Conservation (phyloP, 37 sponge, comb jelly and placozoan species). For the Ianthella basta region DNA sequence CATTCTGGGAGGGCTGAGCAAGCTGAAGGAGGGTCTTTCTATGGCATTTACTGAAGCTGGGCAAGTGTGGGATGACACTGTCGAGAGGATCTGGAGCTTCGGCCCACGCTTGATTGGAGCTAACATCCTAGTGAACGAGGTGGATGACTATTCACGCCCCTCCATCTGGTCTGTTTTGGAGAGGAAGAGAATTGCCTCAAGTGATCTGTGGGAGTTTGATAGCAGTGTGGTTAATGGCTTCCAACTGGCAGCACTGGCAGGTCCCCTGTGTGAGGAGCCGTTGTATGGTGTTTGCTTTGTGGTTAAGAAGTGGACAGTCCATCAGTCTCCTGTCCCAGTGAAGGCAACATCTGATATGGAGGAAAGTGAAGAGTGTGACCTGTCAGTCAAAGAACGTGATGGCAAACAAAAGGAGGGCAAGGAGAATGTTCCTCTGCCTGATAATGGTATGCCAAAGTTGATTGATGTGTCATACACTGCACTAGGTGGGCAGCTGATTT, state of each 20-base stretch:
- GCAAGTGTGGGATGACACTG: conserved; percentile 45
- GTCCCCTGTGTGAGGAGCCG: conserved; percentile 99
- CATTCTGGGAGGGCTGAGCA: conserved; percentile 27
- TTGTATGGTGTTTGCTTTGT: conserved; percentile 85
- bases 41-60: conserved; percentile 41
- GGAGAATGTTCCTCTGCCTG: background rate
- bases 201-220: conserved; percentile 62
- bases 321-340: conserved; percentile 1
- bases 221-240: conserved; percentile 89
- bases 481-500: conserved; percentile 94
- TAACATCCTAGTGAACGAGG: conserved; percentile 83
- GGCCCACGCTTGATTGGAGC: conserved; percentile 88
- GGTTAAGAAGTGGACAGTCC: conserved; percentile 70
- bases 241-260: conserved; percentile 90
- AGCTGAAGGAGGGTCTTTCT: conserved; percentile 44
- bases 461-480: conserved; percentile 24
- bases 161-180: conserved; percentile 65
- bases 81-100: conserved; percentile 87
- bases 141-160: conserved; percentile 51
- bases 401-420: background rate
- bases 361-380: background rate
- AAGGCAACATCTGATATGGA: background rate
- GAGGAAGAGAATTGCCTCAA: background rate
- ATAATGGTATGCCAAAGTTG: too few species aligned
- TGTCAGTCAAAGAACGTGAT: background rate